Evolutionary conservation across 1,140 invertebrate species (phyloP).

Genomic region (Armadillidium nasatum): DNA sequence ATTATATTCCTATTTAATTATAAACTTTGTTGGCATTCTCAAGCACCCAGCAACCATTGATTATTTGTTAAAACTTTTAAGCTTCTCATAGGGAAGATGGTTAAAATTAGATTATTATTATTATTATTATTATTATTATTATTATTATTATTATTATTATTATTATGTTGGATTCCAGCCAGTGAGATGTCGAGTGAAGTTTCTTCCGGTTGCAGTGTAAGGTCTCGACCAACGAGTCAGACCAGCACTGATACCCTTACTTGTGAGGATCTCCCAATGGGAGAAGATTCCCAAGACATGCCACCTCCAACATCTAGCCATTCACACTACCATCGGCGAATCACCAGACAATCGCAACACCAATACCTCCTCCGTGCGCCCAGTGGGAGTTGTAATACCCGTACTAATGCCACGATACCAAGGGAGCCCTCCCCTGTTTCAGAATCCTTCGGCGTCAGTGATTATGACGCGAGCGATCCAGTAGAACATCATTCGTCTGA

Average conservation of each 20-base stretch:
- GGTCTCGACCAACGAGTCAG: constrained; percentile 42
- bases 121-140: too few relatives aligned
- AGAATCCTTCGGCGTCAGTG: constrained; percentile 39
- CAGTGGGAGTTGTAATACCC: neutral
- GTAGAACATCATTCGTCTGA: constrained; percentile 44
- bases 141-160: neutral
- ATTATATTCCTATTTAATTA: too few relatives aligned
- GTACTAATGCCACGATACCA: constrained; percentile 22
- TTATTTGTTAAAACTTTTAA: too few relatives aligned
- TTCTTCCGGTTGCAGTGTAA: constrained; percentile 44
- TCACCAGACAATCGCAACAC: neutral
- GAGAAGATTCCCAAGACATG: neutral
- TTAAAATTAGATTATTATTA: too few relatives aligned
- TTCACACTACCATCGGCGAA: constrained; percentile 23
- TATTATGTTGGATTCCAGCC: constrained; percentile 33
- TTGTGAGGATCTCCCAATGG: constrained; percentile 33
- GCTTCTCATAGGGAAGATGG: too few relatives aligned
- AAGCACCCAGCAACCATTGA: too few relatives aligned
- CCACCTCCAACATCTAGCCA: constrained; percentile 10
- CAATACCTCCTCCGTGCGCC: neutral
- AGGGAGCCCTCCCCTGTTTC: constrained; percentile 28
- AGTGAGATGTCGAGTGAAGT: constrained; percentile 44
- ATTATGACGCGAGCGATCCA: constrained; percentile 41
- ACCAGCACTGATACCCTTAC: constrained; percentile 45
- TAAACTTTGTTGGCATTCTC: too few relatives aligned